phyloP scores from a whole-genome alignment of 2,797 vertebrate genomes.

The Tapera naevia region DNA sequence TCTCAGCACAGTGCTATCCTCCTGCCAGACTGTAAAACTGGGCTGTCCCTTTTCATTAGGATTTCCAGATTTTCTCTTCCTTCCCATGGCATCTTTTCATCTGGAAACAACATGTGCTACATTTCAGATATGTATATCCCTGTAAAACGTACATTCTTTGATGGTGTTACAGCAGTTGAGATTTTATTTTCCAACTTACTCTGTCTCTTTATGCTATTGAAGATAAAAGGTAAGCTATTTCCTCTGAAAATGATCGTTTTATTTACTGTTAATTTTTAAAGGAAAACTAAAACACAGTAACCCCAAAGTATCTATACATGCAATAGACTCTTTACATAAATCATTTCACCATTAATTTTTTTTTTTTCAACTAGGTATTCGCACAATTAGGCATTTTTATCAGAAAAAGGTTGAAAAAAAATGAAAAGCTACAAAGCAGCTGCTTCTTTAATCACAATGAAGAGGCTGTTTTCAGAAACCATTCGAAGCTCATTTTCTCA shows the following conservation, averaged over 20 bases:
- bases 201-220: not conserved
- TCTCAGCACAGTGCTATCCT: conserved; percentile 51
- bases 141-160: not conserved
- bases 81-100: not conserved
- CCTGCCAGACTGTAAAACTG: conserved; percentile 61
- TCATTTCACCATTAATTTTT: not conserved
- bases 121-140: fast-evolving
- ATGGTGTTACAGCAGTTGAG: not conserved
- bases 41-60: conserved; percentile 50
- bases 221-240: not conserved
- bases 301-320: not conserved
- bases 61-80: not conserved
- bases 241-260: not conserved
- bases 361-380: not conserved
- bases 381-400: not conserved
- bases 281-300: not conserved
- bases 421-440: not conserved
- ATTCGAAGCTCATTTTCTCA: not conserved
- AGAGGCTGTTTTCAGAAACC: not conserved
- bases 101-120: not conserved
- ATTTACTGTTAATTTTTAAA: not conserved
- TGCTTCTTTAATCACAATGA: not conserved
- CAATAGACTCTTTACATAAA: not conserved
- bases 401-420: not conserved
- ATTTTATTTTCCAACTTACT: not conserved